phyloP scores from a whole-genome alignment of 2,888 invertebrate genomes.

The Cephalotes varians region DNA sequence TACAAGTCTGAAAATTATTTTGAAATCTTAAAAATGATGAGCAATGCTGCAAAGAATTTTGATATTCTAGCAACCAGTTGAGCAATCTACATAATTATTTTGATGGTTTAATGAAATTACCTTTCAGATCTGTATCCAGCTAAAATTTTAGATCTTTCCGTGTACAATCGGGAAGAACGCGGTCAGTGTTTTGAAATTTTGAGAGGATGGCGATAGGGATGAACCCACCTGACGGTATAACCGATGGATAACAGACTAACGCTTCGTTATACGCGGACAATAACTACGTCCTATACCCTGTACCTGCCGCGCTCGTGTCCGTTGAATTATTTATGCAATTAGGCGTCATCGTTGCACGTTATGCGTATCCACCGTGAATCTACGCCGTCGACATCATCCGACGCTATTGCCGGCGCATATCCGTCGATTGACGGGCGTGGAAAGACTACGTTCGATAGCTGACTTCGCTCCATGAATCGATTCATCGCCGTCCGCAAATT shows the following conservation, averaged over 20 bases:
- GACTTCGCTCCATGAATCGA: constrained; percentile 45
- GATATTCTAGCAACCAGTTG: too few species aligned
- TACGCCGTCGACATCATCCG: constrained; percentile 34
- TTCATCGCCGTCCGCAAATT: constrained; percentile 30
- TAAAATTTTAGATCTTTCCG: too few species aligned
- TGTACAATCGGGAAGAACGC: constrained; percentile 20
- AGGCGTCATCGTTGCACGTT: constrained; percentile 76
- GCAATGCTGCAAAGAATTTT: too few species aligned
- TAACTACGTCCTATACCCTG: constrained; percentile 71
- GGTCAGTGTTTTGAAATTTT: constrained; percentile 63
- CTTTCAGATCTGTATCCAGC: too few species aligned
- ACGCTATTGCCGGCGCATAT: constrained; percentile 33
- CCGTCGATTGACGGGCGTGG: constrained; percentile 51
- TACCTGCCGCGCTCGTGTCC: constrained; percentile 70
- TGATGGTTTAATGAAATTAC: too few species aligned
- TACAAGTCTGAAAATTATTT: too few species aligned
- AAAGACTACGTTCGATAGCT: constrained; percentile 49
- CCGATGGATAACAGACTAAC: constrained; percentile 79
- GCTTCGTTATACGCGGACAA: constrained; percentile 79
- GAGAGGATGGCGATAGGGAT: constrained; percentile 59
- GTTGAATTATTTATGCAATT: constrained; percentile 84
- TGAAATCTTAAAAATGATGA: too few species aligned
- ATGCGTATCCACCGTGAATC: constrained; percentile 65
- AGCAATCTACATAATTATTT: too few species aligned
- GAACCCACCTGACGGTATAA: constrained; percentile 72